Evolutionary conservation across 2,888 invertebrate genomes (phyloP), one percentile per base, ranked within the genome.

Genomic region (Schizaphis graminum): DNA sequence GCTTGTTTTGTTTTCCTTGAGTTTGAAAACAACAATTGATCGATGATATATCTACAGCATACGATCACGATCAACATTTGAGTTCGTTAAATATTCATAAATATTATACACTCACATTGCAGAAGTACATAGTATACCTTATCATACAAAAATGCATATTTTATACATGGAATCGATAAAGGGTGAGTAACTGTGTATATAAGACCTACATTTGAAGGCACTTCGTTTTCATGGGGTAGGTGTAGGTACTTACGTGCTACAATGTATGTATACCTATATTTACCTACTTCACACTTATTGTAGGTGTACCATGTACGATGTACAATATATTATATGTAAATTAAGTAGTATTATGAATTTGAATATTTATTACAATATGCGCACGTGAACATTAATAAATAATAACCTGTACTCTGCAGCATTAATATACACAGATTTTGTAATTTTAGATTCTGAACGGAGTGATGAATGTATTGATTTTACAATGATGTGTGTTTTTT

Each of bases 151-250:
- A 77, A 77, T 21, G 35, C 16, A 21, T 8, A 77, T 35, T 77
- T 67, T 35, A 35, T 67, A 35, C 77, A 77, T 24, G 56, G 89
- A 89, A 89, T 89, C 89, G 13, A 89, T 89, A 56, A 89, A 89
- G 11, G 89, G 56, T 56, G 89, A 89, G 89, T 41, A 41, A 21
- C 21, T 0, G 35, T 35, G 21, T 77, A 77, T 57, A 8, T 8
- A 26, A 16, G 53, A 53, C 53, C 53, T 53, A 21, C 53, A 53
- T 53, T 47, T 26, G 57, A 26, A 57, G 77, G 67, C n/a, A 67
- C 13, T 67, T 67, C 10, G 53, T 56, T 56, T 53, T 13, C 28
- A 10, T 41, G 4, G 11, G 3, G 41, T 35, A 35, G 8, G 87
- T 28, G 3, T 28, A 28, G 49, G 49, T 13, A 49, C 13, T 49